Conservation (phyloP, 2,113 vertebrate genomes). For the Zapornia atra region DNA sequence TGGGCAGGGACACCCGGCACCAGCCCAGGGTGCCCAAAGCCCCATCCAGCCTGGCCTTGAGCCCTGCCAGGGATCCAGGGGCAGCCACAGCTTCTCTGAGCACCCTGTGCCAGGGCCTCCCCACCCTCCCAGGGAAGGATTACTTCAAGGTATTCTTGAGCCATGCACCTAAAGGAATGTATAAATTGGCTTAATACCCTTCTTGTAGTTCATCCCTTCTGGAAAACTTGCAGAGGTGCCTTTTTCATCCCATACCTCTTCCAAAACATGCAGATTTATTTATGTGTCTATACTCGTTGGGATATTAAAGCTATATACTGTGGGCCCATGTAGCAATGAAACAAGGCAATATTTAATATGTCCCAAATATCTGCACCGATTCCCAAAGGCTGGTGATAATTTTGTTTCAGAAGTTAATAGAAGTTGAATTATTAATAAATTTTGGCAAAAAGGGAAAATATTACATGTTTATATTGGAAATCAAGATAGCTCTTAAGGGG, state of each 20-base stretch:
- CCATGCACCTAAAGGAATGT: background rate
- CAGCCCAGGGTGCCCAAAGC: no score
- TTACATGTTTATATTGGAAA: background rate
- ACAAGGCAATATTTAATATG: background rate
- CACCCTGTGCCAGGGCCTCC: no score
- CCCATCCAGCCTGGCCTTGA: no score
- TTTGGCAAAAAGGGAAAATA: background rate
- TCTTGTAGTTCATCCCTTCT: background rate
- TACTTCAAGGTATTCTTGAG: background rate
- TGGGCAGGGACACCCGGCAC: no score
- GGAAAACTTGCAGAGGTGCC: background rate
- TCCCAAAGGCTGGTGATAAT: background rate
- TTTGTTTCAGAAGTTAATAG: background rate
- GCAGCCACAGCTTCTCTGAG: no score
- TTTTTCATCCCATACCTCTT: background rate
- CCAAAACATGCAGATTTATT: background rate
- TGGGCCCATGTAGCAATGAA: background rate
- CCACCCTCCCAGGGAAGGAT: no score
- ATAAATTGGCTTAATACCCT: background rate
- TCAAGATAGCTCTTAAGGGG: background rate
- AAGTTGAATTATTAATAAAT: background rate
- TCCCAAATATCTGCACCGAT: background rate
- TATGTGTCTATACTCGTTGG: background rate
- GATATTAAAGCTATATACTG: background rate
- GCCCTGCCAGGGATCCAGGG: no score